Base-by-base conservation (phyloP, 2,888 invertebrate genomes). In the Patella caerulea region DNA sequence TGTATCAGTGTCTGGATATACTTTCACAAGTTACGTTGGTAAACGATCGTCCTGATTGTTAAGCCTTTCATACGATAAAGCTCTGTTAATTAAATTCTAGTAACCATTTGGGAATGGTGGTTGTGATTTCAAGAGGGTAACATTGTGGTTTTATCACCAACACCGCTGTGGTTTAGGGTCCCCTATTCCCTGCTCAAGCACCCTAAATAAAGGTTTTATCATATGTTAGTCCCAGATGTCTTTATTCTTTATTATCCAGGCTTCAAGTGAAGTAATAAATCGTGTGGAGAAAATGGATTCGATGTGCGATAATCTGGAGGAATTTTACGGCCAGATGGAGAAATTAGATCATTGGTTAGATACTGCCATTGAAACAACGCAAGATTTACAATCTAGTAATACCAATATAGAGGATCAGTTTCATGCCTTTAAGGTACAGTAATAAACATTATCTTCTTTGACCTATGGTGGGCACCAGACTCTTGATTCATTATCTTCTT, bases 291-390 rank as follows among this genome's bases (percentile, higher is more conserved):
- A 83, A 12, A 82, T 98, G 69, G 95, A 95, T 80, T 94, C 93
- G 17, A 95, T 96, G 1, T 92, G 96, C 29, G 94, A 94, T 89
- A 95, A 95, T 83, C 92, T 98, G 70, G 96, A 96, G 88, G 94
- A 95, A 55, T 97, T 98, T 94, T 96, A 97, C 92, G 94, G 95
- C 86, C 85, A 87, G 73, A 78, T 88, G 59, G 88, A 89, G 75
- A 87, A 86, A 73, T 81, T 90, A 71, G 90, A 89, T 79, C 86
- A 85, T 29, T 91, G 91, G 91, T 81, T 89, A 72, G 89, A 88
- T 74, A 79, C 84, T 15, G 88, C 88, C 70, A 86, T 88, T n/a
- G 88, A 89, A 77, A 83, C 83, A 52, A 83, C 87, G 1, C 86
- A 86, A 74, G 86, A 86, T 56, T 78, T 88, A n/a, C 86, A 86